phyloP scores from a whole-genome alignment of 2,113 vertebrate genomes.

The Bothrops jararaca region DNA sequence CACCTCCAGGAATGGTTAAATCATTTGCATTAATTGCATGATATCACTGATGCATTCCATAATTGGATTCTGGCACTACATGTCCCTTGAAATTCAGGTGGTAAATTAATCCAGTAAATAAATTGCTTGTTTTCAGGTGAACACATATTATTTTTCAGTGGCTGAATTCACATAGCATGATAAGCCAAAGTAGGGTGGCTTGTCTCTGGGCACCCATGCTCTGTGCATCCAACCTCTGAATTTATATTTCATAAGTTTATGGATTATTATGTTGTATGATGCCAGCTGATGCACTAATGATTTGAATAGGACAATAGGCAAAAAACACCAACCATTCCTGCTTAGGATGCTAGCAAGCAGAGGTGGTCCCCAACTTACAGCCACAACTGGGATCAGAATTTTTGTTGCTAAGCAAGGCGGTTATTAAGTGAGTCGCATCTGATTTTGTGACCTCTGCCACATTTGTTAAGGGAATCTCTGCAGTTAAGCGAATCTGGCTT shows the following conservation, averaged over 20 bases:
- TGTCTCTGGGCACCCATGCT: not conserved
- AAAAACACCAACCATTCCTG: not conserved
- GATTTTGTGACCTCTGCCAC: too few relatives aligned
- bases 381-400: too few relatives aligned
- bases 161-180: not conserved
- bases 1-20: not conserved
- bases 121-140: not conserved
- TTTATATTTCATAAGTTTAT: not conserved
- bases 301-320: not conserved
- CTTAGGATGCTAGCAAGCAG: not conserved
- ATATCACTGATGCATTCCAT: not conserved
- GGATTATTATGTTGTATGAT: not conserved
- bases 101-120: not conserved
- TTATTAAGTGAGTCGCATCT: not conserved
- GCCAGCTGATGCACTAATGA: not conserved
- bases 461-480: too few relatives aligned
- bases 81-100: not conserved
- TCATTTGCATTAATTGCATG: not conserved
- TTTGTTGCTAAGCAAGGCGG: not conserved
- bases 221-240: not conserved
- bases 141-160: not conserved
- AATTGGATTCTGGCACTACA: not conserved
- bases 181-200: not conserved
- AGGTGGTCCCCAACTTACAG: too few relatives aligned
- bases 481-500: too few relatives aligned